Evolutionary conservation across 2,888 invertebrate genomes (phyloP).

Genomic region (Resseliella maxima): DNA sequence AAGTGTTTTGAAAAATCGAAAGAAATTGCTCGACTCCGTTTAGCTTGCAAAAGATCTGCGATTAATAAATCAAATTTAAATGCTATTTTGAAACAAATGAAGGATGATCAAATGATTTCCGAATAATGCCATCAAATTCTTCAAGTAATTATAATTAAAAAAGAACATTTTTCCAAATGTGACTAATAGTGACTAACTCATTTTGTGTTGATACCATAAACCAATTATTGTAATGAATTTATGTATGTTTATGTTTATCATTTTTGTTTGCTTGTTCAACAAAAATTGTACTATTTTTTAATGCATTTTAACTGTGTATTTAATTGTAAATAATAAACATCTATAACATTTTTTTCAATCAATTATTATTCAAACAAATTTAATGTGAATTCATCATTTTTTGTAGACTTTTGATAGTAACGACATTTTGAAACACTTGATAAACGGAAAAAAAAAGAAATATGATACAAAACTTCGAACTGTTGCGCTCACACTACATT

Average conservation of each 20-base stretch:
- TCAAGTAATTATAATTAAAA: background rate
- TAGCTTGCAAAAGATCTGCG: background rate
- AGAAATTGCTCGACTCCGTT: background rate
- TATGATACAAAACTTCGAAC: slow-evolving; percentile 58
- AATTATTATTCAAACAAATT: too few species aligned
- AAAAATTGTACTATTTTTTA: too few species aligned
- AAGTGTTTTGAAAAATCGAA: background rate
- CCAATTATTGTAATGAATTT: too few species aligned
- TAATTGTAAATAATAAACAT: background rate
- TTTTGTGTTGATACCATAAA: background rate
- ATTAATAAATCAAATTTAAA: background rate
- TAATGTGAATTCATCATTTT: too few species aligned
- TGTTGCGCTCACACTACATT: slow-evolving; percentile 63
- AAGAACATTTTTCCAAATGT: background rate
- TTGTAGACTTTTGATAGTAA: slow-evolving; percentile 33
- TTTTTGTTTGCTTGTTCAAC: background rate
- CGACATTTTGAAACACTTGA: slow-evolving; percentile 28
- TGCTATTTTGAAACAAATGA: background rate
- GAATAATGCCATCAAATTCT: background rate
- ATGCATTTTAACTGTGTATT: background rate
- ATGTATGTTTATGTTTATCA: background rate
- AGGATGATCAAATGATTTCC: background rate
- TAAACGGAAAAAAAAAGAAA: background rate
- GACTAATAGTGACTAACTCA: background rate
- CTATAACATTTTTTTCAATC: background rate